Percentiles rank a stretch among this genome's conserved stretches.
These are phyloP conservation scores for Myiotriccus ornatus DNA, from an alignment of 2,797 vertebrate species.

Conservation along the genomic window DNA sequence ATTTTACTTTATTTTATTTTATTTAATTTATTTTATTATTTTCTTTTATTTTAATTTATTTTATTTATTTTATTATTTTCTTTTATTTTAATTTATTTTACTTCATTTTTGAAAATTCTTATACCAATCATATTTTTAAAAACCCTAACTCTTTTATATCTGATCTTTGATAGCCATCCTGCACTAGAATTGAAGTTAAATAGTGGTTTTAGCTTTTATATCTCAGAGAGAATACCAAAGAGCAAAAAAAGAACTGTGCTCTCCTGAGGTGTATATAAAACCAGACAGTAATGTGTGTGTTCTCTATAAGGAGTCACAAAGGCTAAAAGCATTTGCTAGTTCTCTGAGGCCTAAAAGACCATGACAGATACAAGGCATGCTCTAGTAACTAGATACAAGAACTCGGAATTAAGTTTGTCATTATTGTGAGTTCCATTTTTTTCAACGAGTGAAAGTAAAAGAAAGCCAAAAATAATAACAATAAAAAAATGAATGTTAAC, in stretches of 20 bases:
- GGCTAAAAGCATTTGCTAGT: slow-evolving; percentile 2
- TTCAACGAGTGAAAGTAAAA: not conserved
- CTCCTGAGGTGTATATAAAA: not conserved
- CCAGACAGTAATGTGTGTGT: not conserved
- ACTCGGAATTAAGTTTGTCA: not conserved
- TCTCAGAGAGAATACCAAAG: not conserved
- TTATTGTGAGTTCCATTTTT: not conserved
- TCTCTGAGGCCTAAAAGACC: not conserved
- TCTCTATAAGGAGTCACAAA: not conserved
- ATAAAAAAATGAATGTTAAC: not conserved
- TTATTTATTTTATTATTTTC: not conserved
- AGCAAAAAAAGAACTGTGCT: not conserved
- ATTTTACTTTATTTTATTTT: not conserved
- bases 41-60: not conserved
- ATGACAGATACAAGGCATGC: not conserved
- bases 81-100: not conserved
- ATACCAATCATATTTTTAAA: not conserved
- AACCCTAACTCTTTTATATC: not conserved
- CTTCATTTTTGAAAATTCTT: not conserved
- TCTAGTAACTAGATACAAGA: not conserved
- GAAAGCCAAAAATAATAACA: not conserved
- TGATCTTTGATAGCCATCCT: not conserved
- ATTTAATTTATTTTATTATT: no score
- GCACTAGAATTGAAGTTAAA: not conserved
- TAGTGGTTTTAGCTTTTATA: not conserved